These are phyloP conservation scores for Odobenus rosmarus DNA, from an alignment of 2,113 vertebrate species.

Conservation along the genomic window DNA sequence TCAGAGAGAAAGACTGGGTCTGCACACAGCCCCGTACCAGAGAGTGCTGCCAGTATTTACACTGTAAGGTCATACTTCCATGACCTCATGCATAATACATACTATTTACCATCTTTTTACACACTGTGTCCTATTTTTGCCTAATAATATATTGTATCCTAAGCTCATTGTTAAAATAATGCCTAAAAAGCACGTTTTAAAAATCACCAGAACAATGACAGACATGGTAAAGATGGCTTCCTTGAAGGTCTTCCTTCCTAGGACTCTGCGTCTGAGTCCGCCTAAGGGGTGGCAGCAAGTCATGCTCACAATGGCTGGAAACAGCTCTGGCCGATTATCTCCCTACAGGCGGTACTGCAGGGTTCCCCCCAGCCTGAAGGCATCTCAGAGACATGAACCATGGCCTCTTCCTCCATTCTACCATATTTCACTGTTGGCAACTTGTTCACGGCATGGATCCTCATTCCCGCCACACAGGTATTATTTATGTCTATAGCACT, in stretches of 20 bases:
- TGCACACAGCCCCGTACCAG: background rate
- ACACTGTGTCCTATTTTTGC: background rate
- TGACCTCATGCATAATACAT: background rate
- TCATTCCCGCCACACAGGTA: fast-evolving
- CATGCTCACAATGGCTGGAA: background rate
- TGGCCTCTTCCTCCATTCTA: background rate
- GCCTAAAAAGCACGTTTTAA: background rate
- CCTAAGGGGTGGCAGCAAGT: background rate
- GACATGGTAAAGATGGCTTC: background rate
- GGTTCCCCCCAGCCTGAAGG: background rate
- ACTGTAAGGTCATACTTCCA: background rate
- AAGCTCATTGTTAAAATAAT: background rate
- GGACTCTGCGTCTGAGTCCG: background rate
- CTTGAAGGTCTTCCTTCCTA: background rate
- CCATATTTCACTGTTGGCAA: no score
- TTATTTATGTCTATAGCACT: background rate
- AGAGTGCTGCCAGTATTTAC: background rate
- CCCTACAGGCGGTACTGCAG: fast-evolving
- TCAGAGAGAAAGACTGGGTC: background rate
- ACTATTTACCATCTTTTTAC: background rate
- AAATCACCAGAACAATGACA: background rate
- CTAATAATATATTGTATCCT: background rate
- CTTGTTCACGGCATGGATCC: background rate
- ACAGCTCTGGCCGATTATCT: background rate
- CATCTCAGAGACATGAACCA: background rate